Evolutionary conservation across 92 coral and sea anemone genomes (phyloP).

Genomic region (Virgularia gustaviana): DNA sequence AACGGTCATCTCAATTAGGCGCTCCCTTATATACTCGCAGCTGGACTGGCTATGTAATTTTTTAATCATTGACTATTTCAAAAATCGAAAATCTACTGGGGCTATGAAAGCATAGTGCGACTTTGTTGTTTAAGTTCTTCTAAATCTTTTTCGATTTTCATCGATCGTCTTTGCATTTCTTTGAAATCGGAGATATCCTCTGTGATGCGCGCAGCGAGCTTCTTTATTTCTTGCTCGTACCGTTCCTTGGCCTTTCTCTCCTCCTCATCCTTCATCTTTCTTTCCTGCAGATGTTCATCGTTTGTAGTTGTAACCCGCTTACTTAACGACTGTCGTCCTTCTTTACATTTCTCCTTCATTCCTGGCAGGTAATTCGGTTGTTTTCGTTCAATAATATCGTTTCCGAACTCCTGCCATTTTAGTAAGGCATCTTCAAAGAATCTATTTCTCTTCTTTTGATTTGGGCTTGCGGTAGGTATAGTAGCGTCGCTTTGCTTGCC

Average conservation of each 20-base stretch:
- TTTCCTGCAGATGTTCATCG: too few relatives aligned
- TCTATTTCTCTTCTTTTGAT: constrained; percentile 6
- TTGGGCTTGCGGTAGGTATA: not conserved
- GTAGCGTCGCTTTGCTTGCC: not conserved
- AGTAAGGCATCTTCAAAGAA: constrained; percentile 24
- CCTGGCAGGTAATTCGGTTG: constrained; percentile 14
- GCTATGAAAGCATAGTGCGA: too few relatives aligned
- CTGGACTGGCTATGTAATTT: too few relatives aligned
- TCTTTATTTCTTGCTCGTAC: constrained; percentile 6
- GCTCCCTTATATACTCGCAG: too few relatives aligned
- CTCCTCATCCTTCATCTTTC: too few relatives aligned
- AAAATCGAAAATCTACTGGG: too few relatives aligned
- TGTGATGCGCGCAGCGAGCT: constrained; percentile 19
- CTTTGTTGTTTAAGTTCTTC: constrained; percentile 12
- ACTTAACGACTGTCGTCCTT: not conserved
- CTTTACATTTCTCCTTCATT: not conserved
- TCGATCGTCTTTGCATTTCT: constrained; percentile 28
- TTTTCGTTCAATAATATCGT: constrained; percentile 33
- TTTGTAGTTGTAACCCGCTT: too few relatives aligned
- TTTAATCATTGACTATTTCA: too few relatives aligned
- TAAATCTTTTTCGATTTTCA: constrained; percentile 11
- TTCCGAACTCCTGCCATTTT: constrained; percentile 34
- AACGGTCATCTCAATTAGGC: too few relatives aligned
- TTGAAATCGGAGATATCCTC: constrained; percentile 21
- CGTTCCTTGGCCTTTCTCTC: not conserved